Evolutionary conservation across 2,888 invertebrate species (phyloP), one percentile per base, ranked within the genome.

Genomic region (Aphodius sticticus): DNA sequence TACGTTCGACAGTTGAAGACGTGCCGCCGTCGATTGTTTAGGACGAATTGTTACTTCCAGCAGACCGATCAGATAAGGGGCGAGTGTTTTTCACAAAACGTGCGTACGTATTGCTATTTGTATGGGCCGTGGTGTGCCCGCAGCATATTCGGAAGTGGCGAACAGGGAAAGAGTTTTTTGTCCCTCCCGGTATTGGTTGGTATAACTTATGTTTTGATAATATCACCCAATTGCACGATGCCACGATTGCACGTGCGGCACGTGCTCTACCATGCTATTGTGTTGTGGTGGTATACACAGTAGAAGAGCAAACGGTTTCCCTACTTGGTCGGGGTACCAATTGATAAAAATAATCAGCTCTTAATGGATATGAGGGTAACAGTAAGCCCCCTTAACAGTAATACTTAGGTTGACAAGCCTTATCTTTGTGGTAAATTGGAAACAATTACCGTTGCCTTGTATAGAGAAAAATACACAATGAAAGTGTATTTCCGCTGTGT

Each of bases 1-100:
- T 12, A 12, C 53, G 53, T 53, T 53, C 53, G 53, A 53, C 53
- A 53, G 53, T 53, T 53, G 53, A 53, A 53, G 53, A 53, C 7
- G 53, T 53, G 53, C 53, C 53, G 53, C 53, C 53, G 53, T 53
- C 53, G 53, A 53, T 53, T 53, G 53, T 53, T 53, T 53, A 53
- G 53, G 53, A 12, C 12, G 53, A 53, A 53, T 53, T 7, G 53
- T 53, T 9, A 53, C 53, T 53, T 53, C 53, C 53, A 53, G 12
- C 53, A 53, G 53, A 53, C 53, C 53, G 53, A 53, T 53, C 53
- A 53, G 53, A 53, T 53, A 53, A 53, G 53, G 1, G 53, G 53
- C 53, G 53, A 53, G 12, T 53, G 53, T 53, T 53, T 53, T 53
- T 53, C 9, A 53, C 12, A 5, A 53, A 53, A 53, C 53, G 53